Conservation (phyloP, 2,113 vertebrate species). For the Gymnogyps californianus region DNA sequence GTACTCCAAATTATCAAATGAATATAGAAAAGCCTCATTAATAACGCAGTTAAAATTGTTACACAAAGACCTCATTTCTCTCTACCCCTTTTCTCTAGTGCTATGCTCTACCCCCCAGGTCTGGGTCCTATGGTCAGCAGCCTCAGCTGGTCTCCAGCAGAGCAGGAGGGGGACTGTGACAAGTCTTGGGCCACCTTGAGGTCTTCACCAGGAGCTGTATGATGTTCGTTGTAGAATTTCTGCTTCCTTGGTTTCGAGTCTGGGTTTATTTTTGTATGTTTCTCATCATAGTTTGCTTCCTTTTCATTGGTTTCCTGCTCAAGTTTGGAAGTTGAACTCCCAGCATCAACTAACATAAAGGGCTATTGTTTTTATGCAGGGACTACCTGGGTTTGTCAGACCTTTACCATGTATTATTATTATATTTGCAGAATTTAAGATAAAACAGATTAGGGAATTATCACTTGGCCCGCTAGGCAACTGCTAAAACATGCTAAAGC, state of each 20-base stretch:
- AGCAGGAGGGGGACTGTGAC: neutral
- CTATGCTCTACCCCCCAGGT: rapidly evolving
- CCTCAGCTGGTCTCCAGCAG: neutral
- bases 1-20: neutral
- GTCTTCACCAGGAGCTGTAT: neutral
- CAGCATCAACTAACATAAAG: neutral
- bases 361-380: neutral
- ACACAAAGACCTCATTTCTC: neutral
- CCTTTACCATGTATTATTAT: neutral
- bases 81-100: neutral
- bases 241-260: rapidly evolving
- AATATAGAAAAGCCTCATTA: neutral
- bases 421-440: neutral
- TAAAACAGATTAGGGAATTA: neutral
- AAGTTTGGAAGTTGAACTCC: neutral
- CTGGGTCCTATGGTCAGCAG: neutral
- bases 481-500: neutral
- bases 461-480: rapidly evolving
- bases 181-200: rapidly evolving
- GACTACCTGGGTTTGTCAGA: neutral
- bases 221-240: neutral
- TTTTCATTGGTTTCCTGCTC: neutral
- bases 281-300: neutral
- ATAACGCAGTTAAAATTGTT: neutral
- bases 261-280: neutral